Percentiles rank a stretch among this genome's conserved stretches.
phyloP scores from a whole-genome alignment of 2,888 invertebrate species.

The Mimumesa dahlbomi region DNA sequence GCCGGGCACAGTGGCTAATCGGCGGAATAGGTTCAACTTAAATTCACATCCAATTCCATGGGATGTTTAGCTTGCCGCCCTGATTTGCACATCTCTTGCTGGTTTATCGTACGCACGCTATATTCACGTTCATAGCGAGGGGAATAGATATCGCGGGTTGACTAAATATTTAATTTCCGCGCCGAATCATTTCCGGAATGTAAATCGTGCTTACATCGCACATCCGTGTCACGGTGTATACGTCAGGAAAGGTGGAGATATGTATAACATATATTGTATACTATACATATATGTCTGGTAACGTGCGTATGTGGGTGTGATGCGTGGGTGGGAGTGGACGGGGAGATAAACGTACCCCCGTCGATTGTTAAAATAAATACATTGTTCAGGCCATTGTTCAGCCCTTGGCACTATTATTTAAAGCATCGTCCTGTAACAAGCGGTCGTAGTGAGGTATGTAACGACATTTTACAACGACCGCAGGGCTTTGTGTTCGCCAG shows the following conservation, averaged over 20 bases:
- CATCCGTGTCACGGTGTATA: neutral
- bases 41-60: too few species aligned
- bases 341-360: conserved; percentile 9
- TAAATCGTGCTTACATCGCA: conserved; percentile 32
- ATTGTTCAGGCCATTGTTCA: conserved; percentile 38
- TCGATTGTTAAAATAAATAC: conserved; percentile 51
- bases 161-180: neutral
- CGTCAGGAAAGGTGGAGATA: too few species aligned
- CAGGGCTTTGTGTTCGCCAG: conserved; percentile 33
- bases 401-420: conserved; percentile 34
- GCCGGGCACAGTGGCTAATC: too few species aligned
- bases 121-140: neutral
- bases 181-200: neutral
- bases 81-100: too few species aligned
- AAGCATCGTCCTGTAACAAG: conserved; percentile 30
- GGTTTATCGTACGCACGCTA: too few species aligned
- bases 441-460: conserved; percentile 32
- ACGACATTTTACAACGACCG: conserved; percentile 42
- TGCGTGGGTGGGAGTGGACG: neutral
- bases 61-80: too few species aligned
- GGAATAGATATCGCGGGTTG: neutral
- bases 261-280: too few species aligned
- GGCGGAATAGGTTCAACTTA: too few species aligned
- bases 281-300: too few species aligned
- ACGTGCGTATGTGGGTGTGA: too few species aligned